Conservation (phyloP, 2,888 invertebrate genomes). For the Steinernema hermaphroditum region DNA sequence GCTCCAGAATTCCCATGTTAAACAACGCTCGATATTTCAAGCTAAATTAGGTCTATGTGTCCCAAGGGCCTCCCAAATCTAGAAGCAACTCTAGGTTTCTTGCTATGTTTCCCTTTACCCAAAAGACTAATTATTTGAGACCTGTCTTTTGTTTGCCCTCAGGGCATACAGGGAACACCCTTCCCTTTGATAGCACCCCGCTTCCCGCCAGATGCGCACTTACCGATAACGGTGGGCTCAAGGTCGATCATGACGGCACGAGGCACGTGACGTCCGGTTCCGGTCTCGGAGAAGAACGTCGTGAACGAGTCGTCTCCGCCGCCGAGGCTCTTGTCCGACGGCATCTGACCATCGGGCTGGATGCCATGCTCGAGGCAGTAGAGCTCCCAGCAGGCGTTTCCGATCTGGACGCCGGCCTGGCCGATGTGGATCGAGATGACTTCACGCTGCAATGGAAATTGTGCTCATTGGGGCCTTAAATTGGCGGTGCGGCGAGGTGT, state of each 20-base stretch:
- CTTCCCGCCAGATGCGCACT: conserved; percentile 65
- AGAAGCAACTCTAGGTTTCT: neutral
- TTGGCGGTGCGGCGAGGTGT: no score
- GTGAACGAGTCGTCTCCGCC: conserved; percentile 84
- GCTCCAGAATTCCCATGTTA: no score
- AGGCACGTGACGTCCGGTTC: conserved; percentile 92
- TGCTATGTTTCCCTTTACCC: neutral
- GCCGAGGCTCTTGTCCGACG: conserved; percentile 67
- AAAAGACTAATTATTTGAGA: no score
- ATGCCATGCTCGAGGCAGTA: conserved; percentile 72
- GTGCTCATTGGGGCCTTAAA: no score
- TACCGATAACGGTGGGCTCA: conserved; percentile 91
- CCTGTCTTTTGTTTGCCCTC: no score
- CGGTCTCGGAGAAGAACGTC: conserved; percentile 80
- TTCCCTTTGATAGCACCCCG: neutral
- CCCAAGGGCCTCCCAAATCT: no score
- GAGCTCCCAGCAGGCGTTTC: conserved; percentile 72
- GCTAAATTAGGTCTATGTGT: no score
- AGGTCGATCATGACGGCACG: conserved; percentile 91
- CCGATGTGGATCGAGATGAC: conserved; percentile 52
- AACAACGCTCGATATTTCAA: no score
- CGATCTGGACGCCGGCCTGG: conserved; percentile 58
- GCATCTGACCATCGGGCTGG: conserved; percentile 68
- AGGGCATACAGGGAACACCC: no score
- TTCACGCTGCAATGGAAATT: conserved; percentile 34